Conservation (phyloP, 2,113 vertebrate species). For the Amblyornis subalaris region DNA sequence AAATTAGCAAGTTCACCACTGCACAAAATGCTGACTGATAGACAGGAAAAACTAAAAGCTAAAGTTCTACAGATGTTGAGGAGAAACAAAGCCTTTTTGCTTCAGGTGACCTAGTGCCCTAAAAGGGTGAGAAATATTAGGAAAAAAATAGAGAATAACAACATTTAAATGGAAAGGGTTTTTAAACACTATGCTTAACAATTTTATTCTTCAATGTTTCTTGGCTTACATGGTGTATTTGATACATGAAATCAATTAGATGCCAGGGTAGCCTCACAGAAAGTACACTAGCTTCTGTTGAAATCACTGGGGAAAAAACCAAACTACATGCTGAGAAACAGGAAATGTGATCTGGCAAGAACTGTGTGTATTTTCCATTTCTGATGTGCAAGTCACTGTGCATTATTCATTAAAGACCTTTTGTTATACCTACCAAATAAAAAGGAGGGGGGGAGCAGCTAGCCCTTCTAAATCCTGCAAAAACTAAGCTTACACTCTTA, state of each 20-base stretch:
- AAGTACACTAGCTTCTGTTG: background rate
- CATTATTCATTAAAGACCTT: background rate
- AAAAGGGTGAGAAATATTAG: background rate
- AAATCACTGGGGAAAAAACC: background rate
- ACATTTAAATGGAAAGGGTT: background rate
- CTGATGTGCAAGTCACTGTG: background rate
- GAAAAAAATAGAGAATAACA: background rate
- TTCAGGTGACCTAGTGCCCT: background rate
- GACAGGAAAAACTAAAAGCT: background rate
- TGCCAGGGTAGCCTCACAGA: background rate
- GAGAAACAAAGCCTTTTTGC: background rate
- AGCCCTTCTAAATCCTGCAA: background rate
- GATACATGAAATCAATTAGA: conserved; percentile 33
- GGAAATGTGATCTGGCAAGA: background rate
- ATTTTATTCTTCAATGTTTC: conserved; percentile 37
- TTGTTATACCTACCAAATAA: background rate
- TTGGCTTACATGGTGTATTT: background rate
- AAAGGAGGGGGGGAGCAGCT: background rate
- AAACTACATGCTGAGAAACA: background rate
- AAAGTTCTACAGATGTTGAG: background rate
- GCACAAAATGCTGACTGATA: background rate
- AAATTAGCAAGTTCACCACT: background rate
- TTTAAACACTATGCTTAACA: background rate
- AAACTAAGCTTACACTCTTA: background rate
- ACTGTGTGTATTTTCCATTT: background rate